A percentile compares a stretch with the other conserved stretches of the same genome.
phyloP scores from a whole-genome alignment of 2,888 invertebrate species.

The Carterocephalus palaemon region DNA sequence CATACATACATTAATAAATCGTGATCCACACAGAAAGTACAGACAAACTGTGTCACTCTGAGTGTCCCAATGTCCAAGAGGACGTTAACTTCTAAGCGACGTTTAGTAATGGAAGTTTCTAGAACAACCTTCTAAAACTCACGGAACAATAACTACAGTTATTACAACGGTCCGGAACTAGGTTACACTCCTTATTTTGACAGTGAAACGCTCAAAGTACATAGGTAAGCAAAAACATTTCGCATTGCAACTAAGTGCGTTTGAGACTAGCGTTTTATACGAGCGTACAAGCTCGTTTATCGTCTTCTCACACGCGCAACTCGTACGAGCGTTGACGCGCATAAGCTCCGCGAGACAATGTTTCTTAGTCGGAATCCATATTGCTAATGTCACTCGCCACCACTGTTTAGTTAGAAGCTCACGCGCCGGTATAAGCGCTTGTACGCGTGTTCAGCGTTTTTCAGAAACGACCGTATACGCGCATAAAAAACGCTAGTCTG shows the following conservation, averaged over 20 bases:
- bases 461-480: too few species aligned
- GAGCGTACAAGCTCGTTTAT: too few species aligned
- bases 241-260: neutral
- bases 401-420: too few species aligned
- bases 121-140: constrained; percentile 1
- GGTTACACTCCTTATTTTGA: constrained; percentile 1
- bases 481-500: too few species aligned
- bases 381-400: too few species aligned
- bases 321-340: too few species aligned
- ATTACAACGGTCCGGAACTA: neutral
- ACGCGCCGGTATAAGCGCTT: too few species aligned
- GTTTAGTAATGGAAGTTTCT: neutral
- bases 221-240: neutral
- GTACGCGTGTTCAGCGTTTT: too few species aligned
- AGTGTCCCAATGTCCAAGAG: constrained; percentile 43
- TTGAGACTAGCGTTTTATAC: too few species aligned
- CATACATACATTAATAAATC: constrained; percentile 58
- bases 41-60: constrained; percentile 52
- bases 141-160: constrained; percentile 6
- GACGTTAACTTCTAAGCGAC: neutral
- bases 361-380: too few species aligned
- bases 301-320: too few species aligned
- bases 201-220: neutral
- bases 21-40: constrained; percentile 54
- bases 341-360: too few species aligned